A percentile compares a stretch with the other conserved stretches of the same genome.
Evolutionary conservation across 2,113 vertebrate genomes (phyloP).

Genomic region (Hypomesus transpacificus): DNA sequence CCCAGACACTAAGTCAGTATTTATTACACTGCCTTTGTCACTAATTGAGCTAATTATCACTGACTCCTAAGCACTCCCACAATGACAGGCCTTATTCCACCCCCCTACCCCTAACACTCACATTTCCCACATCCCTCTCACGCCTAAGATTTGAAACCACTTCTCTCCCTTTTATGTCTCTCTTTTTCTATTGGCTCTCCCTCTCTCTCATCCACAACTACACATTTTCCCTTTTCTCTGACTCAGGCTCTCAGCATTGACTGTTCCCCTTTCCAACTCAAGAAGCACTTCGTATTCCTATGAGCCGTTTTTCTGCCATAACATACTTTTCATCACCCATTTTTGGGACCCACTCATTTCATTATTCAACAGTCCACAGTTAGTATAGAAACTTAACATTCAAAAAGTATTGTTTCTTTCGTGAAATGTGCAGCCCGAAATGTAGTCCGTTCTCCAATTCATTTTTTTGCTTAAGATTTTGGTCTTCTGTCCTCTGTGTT

Average conservation of each 20-base stretch:
- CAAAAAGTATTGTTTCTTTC: too few relatives aligned
- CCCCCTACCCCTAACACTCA: conserved; percentile 56
- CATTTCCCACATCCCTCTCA: conserved; percentile 62
- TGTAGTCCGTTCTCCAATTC: conserved; percentile 2
- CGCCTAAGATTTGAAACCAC: conserved; percentile 67
- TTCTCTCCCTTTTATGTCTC: conserved; percentile 25
- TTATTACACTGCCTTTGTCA: conserved; percentile 99
- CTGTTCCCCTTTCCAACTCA: background rate
- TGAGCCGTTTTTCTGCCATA: too few relatives aligned
- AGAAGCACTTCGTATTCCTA: too few relatives aligned
- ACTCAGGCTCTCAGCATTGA: background rate
- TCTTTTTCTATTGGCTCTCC: conserved; percentile 22
- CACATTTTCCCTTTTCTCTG: background rate
- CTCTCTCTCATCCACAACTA: conserved; percentile 1
- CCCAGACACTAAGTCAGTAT: conserved; percentile 99
- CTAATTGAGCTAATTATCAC: conserved; percentile 99
- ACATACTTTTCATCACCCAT: too few relatives aligned
- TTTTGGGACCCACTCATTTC: too few relatives aligned
- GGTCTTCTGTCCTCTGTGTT: background rate
- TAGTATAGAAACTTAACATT: too few relatives aligned
- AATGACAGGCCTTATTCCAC: conserved; percentile 78
- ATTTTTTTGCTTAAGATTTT: background rate
- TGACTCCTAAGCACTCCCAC: conserved; percentile 96
- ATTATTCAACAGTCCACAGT: background rate
- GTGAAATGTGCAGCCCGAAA: background rate